A percentile compares a stretch with the other conserved stretches of the same genome.
phyloP scores from a whole-genome alignment of 2,797 vertebrate genomes.

The Tangara arthus region DNA sequence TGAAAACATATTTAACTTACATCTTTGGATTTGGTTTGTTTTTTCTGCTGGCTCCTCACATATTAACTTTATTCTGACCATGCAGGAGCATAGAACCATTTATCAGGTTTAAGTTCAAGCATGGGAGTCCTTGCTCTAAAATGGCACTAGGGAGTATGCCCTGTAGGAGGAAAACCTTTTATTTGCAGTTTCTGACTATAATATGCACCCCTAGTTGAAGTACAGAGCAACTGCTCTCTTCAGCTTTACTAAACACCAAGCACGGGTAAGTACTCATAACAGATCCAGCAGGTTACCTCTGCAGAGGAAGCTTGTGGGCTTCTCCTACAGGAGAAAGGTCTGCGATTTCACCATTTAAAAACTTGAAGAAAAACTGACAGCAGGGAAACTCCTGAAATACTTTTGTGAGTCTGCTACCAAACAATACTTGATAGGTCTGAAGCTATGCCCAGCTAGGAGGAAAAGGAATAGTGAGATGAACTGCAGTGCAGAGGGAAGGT shows the following conservation, averaged over 20 bases:
- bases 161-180: not conserved
- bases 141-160: not conserved
- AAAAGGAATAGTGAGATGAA: not conserved
- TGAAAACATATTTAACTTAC: not conserved
- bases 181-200: not conserved
- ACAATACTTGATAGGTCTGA: not conserved
- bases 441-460: not conserved
- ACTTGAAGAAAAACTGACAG: not conserved
- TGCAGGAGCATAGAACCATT: not conserved
- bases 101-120: not conserved
- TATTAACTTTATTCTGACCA: not conserved
- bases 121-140: not conserved
- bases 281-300: not conserved
- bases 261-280: not conserved
- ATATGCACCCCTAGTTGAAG: not conserved
- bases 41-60: not conserved
- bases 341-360: not conserved
- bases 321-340: not conserved
- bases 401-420: not conserved
- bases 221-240: not conserved
- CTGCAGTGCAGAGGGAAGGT: not conserved
- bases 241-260: not conserved
- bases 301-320: fast-evolving
- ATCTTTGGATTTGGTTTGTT: not conserved
- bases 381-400: not conserved